Evolutionary conservation across 2,888 invertebrate species (phyloP).

Genomic region (Cyaniris semiargus): DNA sequence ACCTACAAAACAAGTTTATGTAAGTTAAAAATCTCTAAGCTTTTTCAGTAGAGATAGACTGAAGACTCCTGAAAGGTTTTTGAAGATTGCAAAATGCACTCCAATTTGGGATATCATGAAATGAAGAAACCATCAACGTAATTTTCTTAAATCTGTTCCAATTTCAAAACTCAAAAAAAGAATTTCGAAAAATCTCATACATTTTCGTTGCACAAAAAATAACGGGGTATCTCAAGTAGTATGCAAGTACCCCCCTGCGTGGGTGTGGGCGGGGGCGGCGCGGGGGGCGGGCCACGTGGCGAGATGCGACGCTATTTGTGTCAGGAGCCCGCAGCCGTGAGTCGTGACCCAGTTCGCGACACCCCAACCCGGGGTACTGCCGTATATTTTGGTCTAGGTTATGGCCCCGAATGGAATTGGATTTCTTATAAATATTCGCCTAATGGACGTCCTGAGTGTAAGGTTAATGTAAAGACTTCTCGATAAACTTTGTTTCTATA

Average conservation of each 20-base stretch:
- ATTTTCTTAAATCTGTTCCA: background rate
- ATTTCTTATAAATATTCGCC: conserved; percentile 25
- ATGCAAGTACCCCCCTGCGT: conserved; percentile 36
- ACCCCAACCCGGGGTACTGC: conserved; percentile 61
- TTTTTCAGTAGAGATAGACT: no score
- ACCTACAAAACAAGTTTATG: no score
- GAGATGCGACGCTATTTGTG: conserved; percentile 73
- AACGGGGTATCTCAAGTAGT: conserved; percentile 16
- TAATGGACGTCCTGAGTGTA: background rate
- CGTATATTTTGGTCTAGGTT: conserved; percentile 75
- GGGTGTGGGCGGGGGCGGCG: conserved; percentile 33
- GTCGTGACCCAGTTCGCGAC: conserved; percentile 72
- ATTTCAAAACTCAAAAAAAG: background rate
- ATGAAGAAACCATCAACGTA: background rate
- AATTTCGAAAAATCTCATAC: background rate
- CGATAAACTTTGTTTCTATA: background rate
- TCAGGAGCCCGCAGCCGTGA: conserved; percentile 75
- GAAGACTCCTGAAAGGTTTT: no score
- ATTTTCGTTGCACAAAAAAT: conserved; percentile 11
- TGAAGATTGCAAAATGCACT: background rate
- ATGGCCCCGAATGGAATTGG: conserved; percentile 48
- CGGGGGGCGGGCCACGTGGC: conserved; percentile 61
- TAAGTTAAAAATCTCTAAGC: no score
- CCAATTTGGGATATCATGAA: background rate
- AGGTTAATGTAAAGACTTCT: background rate